phyloP scores from a whole-genome alignment of 2,888 invertebrate genomes.

The Dolichomitus sp. region DNA sequence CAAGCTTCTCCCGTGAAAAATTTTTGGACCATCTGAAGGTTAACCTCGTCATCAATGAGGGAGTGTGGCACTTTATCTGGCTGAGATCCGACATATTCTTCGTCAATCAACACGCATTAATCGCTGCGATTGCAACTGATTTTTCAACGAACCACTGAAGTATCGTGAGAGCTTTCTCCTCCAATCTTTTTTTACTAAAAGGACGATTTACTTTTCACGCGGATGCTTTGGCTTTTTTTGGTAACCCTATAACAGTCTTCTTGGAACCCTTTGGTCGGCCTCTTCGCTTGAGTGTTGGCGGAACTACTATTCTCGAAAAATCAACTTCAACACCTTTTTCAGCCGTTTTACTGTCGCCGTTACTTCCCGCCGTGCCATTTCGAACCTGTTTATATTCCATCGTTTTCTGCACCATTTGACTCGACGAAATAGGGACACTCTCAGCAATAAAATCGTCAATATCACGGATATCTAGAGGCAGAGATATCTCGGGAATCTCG shows the following conservation, averaged over 20 bases:
- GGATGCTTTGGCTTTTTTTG: slow-evolving; percentile 1
- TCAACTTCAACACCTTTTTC: neutral
- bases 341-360: no score
- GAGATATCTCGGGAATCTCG: no score
- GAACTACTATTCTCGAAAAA: slow-evolving; percentile 12
- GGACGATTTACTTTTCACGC: neutral
- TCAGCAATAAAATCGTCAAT: no score
- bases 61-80: neutral
- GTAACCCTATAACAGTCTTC: slow-evolving; percentile 2
- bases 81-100: neutral
- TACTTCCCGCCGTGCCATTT: no score
- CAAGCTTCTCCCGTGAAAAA: neutral
- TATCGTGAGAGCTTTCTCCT: neutral
- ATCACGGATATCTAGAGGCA: no score
- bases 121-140: neutral
- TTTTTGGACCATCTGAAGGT: neutral
- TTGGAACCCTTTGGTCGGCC: neutral
- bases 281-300: neutral
- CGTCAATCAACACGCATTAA: neutral
- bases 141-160: neutral
- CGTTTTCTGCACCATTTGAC: no score
- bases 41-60: neutral
- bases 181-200: neutral
- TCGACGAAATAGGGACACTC: no score
- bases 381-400: no score